phyloP scores from a whole-genome alignment of 2,888 invertebrate species.

The Hemaris fuciformis region DNA sequence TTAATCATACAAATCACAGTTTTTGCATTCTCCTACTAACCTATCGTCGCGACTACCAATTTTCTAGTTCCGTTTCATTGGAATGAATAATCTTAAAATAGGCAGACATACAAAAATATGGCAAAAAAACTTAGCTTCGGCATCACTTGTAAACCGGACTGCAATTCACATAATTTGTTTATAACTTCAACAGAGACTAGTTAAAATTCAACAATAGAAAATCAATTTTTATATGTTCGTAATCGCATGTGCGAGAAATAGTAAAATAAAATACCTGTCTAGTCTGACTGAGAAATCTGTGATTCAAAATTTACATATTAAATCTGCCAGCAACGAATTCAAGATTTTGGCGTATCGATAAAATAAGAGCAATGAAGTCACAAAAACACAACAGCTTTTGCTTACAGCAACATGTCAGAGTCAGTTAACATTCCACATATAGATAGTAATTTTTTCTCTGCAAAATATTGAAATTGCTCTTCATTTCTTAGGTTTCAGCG shows the following conservation, averaged over 20 bases:
- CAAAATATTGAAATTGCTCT: background rate
- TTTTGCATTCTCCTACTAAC: constrained; percentile 77
- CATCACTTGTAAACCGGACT: constrained; percentile 26
- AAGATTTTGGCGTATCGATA: background rate
- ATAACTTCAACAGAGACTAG: background rate
- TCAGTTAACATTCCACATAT: background rate
- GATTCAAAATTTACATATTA: background rate
- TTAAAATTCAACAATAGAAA: background rate
- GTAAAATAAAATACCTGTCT: too few relatives aligned
- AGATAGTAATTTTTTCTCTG: background rate
- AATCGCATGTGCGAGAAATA: background rate
- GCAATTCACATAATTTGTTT: constrained; percentile 10
- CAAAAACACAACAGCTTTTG: background rate
- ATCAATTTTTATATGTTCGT: background rate
- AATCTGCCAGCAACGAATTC: background rate
- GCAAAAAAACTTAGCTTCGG: constrained; percentile 49
- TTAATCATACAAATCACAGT: constrained; percentile 81
- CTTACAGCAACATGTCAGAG: background rate
- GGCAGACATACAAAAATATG: constrained; percentile 65
- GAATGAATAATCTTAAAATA: constrained; percentile 69
- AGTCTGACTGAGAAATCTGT: too few relatives aligned
- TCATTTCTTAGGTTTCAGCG: background rate
- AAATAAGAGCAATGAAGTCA: background rate
- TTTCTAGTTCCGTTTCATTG: constrained; percentile 66
- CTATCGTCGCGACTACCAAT: constrained; percentile 74